Evolutionary conservation across 2,888 invertebrate species (phyloP), one percentile per base, ranked within the genome.

Genomic region (Protonemura montana): DNA sequence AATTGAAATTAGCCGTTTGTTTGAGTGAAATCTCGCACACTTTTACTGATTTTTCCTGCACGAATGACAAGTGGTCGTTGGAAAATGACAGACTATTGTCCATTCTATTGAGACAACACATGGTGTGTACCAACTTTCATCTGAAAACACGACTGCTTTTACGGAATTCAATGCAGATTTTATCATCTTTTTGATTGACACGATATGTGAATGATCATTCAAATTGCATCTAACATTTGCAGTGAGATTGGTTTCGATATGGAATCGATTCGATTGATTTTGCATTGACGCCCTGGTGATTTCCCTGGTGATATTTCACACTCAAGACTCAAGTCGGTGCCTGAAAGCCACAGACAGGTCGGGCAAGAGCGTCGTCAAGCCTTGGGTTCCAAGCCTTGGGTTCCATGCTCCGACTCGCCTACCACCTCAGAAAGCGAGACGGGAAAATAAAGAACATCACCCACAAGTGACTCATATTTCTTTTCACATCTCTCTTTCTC

Each of bases 391-490:
- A 7, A 41, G 41, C 41, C 59, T 59, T 21, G 59, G 21, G 59
- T 59, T 59, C 59, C 59, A 10, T 59, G 16, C 59, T 59, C 59
- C 2, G 59, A 59, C 59, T 21, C 59, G 16, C 7, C 59, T 21
- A 21, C 59, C 16, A 21, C 59, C 59, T 2, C 59, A 21, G 59
- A 59, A 59, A 59, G 59, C 59, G 59, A 59, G 59, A 59, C 59
- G 21, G 21, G 59, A 10, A 59, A 59, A 59, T 59, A 59, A 59
- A 59, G 21, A 59, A 2, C 59, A 59, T 59, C 59, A 59, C 59
- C 59, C 59, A 59, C 59, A 59, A 59, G 59, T 59, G 59, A 59
- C 59, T 59, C 59, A 59, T 59, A 59, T 59, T 59, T 59, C 59
- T 10, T 21, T 2, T 59, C 59, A 21, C 59, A 2, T 59, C 59